Evolutionary conservation across 1,140 invertebrate species (phyloP).

Genomic region (Scaptomyza montana): DNA sequence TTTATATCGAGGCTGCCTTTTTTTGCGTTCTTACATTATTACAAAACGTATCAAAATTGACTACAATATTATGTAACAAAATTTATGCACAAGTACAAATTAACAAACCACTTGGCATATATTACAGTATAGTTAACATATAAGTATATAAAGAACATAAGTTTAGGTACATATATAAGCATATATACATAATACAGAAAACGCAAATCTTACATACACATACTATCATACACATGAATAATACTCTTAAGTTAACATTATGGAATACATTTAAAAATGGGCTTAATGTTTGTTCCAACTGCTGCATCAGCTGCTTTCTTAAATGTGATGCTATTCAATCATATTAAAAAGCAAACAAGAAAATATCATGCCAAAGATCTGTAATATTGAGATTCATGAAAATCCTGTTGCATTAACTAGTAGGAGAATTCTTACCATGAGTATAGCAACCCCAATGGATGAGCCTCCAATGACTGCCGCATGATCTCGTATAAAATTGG

Average conservation of each 20-base stretch:
- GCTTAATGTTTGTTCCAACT: conserved; percentile 32
- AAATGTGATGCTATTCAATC: conserved; percentile 86
- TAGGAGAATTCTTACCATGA: conserved; percentile 85
- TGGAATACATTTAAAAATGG: conserved; percentile 44
- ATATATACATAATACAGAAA: conserved; percentile 56
- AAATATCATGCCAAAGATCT: conserved; percentile 89
- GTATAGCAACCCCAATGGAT: conserved; percentile 91
- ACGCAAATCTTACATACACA: conserved; percentile 37
- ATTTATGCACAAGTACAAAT: background rate
- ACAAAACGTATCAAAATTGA: conserved; percentile 52
- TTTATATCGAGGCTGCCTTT: conserved; percentile 6
- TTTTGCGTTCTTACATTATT: conserved; percentile 32
- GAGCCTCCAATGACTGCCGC: conserved; percentile 91
- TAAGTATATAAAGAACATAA: conserved; percentile 32
- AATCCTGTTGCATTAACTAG: conserved; percentile 2
- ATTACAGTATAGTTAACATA: conserved; percentile 6
- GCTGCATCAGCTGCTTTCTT: conserved; percentile 6
- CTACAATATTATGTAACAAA: conserved; percentile 43
- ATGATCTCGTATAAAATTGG: conserved; percentile 89
- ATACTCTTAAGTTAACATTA: conserved; percentile 63
- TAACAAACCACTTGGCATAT: conserved; percentile 10
- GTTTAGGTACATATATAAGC: conserved; percentile 30
- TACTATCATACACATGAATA: conserved; percentile 51
- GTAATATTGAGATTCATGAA: conserved; percentile 11
- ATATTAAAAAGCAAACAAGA: conserved; percentile 89